phyloP scores from a whole-genome alignment of 2,888 invertebrate species.

The Drosophila paracracens region DNA sequence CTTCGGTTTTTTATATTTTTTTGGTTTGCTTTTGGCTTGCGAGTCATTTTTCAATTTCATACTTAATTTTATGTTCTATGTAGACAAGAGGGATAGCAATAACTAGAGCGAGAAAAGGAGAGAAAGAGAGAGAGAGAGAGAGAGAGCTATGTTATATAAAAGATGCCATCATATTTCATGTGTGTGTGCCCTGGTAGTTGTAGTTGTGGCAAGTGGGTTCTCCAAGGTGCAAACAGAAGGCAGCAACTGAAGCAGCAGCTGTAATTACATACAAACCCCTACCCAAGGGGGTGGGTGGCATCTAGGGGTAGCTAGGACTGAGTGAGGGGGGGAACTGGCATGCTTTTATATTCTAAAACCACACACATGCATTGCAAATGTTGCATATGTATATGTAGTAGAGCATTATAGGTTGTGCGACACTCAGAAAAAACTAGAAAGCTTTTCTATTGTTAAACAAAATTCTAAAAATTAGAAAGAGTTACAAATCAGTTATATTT shows the following conservation, averaged over 20 bases:
- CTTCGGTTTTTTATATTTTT: not conserved
- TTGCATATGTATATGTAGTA: slow-evolving; percentile 53
- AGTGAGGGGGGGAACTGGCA: not conserved
- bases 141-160: slow-evolving; percentile 51
- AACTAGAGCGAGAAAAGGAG: not conserved
- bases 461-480: not conserved
- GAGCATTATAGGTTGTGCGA: not conserved
- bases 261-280: slow-evolving; percentile 66
- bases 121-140: not conserved
- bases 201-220: slow-evolving; percentile 23
- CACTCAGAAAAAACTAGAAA: not conserved
- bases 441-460: not conserved
- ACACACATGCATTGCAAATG: slow-evolving; percentile 44
- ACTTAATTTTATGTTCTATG: slow-evolving; percentile 77
- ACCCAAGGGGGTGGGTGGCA: slow-evolving; percentile 7
- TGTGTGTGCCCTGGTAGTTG: slow-evolving; percentile 20
- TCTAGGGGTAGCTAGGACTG: not conserved
- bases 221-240: slow-evolving; percentile 67
- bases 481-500: not conserved
- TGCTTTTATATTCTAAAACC: slow-evolving; percentile 69
- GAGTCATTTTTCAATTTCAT: slow-evolving; percentile 80
- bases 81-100: slow-evolving; percentile 9
- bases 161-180: slow-evolving; percentile 72
- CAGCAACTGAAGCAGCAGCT: slow-evolving; percentile 37
- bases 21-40: slow-evolving; percentile 32